Base-by-base conservation (phyloP, 2,113 vertebrate genomes). In the Tachysurus vachellii region DNA sequence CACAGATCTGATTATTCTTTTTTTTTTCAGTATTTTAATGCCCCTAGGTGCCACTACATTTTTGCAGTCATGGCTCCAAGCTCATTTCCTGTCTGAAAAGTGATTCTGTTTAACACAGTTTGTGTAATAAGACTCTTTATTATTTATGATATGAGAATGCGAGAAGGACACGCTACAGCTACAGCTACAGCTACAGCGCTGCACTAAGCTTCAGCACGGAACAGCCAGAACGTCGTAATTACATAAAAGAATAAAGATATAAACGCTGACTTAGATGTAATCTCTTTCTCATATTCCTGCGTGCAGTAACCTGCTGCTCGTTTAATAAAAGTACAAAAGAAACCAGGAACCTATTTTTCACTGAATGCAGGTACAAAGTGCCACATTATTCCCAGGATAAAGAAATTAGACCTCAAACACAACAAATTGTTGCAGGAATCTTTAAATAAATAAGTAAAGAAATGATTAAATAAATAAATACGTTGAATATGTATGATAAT, bases 11-110 rank as follows among this genome's bases (percentile, higher is more conserved):
- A 54, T 88, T 71, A 76, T 62, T n/a, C 19, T 54, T 14, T 50
- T 75, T 47, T 57, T 47, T 47, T 82, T 88, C 88, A 84, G 28
- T 19, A 21, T 80, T 59, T 57, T 80, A 8, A 86, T 87, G 79
- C 92, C 94, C 81, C 91, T 92, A 94, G 94, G 93, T 94, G 94
- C 93, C 93, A 91, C 92, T 89, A 91, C 91, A 89, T 87, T 84
- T 92, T 91, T 90, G 83, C 88, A 86, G 71, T 53, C 77, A n/a
- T 19, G 50, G 21, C 56, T 44, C 68, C 21, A 42, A 64, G 85
- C 62, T 84, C 61, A 57, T 66, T 88, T 79, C 23, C 73, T 57
- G 36, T 80, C 28, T 83, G n/a, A 44, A 0, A 26, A 62, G 80
- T 47, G 54, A 61, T 42, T 44, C 12, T 76, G 73, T 53, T 11